phyloP scores from a whole-genome alignment of 2,888 invertebrate genomes.

The Archaeoteleia sp. region DNA sequence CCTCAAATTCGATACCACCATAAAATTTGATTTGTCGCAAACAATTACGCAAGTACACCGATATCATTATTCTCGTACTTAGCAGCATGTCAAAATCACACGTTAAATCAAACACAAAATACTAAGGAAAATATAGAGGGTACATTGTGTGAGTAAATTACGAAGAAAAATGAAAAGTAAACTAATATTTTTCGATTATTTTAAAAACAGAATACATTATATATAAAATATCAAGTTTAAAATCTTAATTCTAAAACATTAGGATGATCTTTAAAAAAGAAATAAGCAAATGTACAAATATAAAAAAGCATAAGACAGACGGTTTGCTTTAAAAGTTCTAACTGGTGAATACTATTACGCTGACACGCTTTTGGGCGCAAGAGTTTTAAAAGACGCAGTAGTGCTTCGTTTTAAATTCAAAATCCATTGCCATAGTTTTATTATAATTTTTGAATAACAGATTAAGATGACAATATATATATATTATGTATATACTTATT shows the following conservation, averaged over 20 bases:
- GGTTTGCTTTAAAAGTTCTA: too few relatives aligned
- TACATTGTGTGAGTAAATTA: background rate
- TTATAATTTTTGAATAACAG: background rate
- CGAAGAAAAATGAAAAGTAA: background rate
- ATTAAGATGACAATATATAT: background rate
- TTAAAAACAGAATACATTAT: background rate
- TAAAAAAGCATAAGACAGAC: too few relatives aligned
- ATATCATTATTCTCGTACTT: constrained; percentile 78
- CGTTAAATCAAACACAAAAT: constrained; percentile 82
- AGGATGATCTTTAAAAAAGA: too few relatives aligned
- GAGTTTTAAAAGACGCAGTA: too few relatives aligned
- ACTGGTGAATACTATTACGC: too few relatives aligned
- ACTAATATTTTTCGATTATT: background rate
- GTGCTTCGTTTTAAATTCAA: too few relatives aligned
- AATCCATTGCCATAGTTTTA: too few relatives aligned
- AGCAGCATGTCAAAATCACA: constrained; percentile 78
- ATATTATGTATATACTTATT: too few relatives aligned
- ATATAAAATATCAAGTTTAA: too few relatives aligned
- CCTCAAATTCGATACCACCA: constrained; percentile 80
- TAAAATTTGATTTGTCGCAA: constrained; percentile 66
- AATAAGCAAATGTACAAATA: too few relatives aligned
- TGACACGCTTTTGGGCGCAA: too few relatives aligned
- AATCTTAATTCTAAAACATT: too few relatives aligned
- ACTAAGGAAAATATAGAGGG: constrained; percentile 75
- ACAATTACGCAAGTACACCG: constrained; percentile 74